A percentile compares a stretch with the other conserved stretches of the same genome.
Evolutionary conservation across 2,888 invertebrate species (phyloP).

Genomic region (Panorpa germanica): DNA sequence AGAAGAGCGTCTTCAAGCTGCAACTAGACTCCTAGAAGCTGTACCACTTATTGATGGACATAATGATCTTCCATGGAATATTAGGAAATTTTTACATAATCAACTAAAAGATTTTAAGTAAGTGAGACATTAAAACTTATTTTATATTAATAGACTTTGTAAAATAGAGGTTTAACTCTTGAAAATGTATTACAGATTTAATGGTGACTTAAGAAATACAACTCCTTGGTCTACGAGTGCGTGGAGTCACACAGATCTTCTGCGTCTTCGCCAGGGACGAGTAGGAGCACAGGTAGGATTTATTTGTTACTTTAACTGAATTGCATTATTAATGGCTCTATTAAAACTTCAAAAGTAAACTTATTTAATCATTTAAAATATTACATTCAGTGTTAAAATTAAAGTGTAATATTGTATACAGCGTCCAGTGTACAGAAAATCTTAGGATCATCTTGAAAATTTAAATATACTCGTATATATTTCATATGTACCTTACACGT

Average conservation of each 20-base stretch:
- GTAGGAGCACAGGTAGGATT: conserved; percentile 58
- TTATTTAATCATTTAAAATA: no score
- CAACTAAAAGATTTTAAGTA: conserved; percentile 66
- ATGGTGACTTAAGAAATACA: conserved; percentile 43
- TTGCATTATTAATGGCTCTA: no score
- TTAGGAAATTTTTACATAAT: conserved; percentile 76
- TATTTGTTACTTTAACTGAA: no score
- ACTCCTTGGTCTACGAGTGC: conserved; percentile 52
- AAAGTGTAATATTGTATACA: no score
- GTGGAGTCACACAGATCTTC: conserved; percentile 67
- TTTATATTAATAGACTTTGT: not conserved
- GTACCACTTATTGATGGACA: conserved; percentile 71
- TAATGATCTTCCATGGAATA: conserved; percentile 84
- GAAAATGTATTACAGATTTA: conserved; percentile 28
- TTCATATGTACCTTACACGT: no score
- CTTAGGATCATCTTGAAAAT: no score
- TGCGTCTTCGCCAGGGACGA: conserved; percentile 49
- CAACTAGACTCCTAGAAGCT: conserved; percentile 52
- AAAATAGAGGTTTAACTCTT: conserved; percentile 3
- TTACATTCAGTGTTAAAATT: no score
- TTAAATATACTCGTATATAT: no score
- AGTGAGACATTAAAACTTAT: conserved; percentile 16
- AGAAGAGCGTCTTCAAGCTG: conserved; percentile 55
- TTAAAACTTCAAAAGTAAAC: no score
- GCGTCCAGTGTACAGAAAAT: no score